A percentile compares a stretch with the other conserved stretches of the same genome.
phyloP scores from a whole-genome alignment of 2,113 vertebrate species.

The Zosterops hypoxanthus region DNA sequence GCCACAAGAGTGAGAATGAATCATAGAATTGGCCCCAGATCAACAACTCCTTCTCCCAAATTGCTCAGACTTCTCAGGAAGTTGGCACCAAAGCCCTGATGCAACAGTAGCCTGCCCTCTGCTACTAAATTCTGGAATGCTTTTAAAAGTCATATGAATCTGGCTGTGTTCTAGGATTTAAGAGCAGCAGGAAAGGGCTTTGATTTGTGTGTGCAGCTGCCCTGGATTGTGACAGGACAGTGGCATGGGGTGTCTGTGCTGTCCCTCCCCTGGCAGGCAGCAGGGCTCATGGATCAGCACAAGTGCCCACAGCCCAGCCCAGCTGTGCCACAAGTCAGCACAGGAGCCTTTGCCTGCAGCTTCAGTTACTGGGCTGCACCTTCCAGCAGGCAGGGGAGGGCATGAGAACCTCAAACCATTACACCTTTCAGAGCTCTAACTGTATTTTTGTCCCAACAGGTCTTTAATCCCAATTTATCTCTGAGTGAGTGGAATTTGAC shows the following conservation, averaged over 20 bases:
- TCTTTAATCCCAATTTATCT: conserved; percentile 83
- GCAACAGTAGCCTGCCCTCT: not conserved
- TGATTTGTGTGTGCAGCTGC: not conserved
- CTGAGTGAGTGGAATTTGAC: conserved; percentile 87
- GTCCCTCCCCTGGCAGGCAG: not conserved
- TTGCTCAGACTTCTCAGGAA: not conserved
- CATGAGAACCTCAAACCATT: not conserved
- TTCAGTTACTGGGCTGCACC: not conserved
- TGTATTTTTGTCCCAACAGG: conserved; percentile 61
- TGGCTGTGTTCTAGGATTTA: not conserved
- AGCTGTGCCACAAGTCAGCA: not conserved
- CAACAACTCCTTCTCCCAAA: not conserved
- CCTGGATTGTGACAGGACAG: not conserved
- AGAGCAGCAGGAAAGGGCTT: not conserved
- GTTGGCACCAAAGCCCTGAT: accelerated
- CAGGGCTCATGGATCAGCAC: not conserved
- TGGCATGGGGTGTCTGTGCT: not conserved
- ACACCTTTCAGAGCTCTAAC: not conserved
- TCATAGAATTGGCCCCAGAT: not conserved
- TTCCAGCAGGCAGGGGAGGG: not conserved
- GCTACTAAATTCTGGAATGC: not conserved
- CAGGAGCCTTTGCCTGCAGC: not conserved
- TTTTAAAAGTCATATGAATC: not conserved
- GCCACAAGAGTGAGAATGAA: not conserved
- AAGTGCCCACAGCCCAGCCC: not conserved